Conservation (phyloP, 2,888 invertebrate species). For the Ptilodon capucinus region DNA sequence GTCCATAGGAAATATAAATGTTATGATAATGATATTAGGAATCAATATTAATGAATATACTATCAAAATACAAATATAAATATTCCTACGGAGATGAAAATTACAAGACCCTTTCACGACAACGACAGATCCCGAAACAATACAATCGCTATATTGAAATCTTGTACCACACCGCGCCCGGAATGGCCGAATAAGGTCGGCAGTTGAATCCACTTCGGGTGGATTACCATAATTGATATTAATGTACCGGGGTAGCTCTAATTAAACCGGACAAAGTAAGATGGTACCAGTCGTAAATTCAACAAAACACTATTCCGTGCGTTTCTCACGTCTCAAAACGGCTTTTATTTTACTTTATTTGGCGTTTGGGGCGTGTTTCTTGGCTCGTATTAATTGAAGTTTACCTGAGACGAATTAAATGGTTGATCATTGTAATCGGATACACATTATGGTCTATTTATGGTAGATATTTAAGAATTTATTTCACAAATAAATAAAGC, state of each 20-base stretch:
- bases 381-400: conserved; percentile 1
- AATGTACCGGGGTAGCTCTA: conserved; percentile 69
- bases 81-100: background rate
- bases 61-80: background rate
- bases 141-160: conserved; percentile 30
- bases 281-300: conserved; percentile 54
- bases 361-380: background rate
- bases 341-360: conserved; percentile 36
- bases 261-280: conserved; percentile 66
- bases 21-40: too few species aligned
- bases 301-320: conserved; percentile 27
- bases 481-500: too few species aligned
- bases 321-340: conserved; percentile 30
- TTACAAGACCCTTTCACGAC: background rate
- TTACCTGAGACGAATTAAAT: background rate
- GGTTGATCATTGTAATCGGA: too few species aligned
- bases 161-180: conserved; percentile 33
- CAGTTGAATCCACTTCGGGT: conserved; percentile 53
- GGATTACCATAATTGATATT: conserved; percentile 76
- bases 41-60: background rate
- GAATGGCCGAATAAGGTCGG: conserved; percentile 46
- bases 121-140: conserved; percentile 3
- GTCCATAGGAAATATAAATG: too few species aligned
- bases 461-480: too few species aligned
- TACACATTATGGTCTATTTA: too few species aligned